Percentiles rank a stretch among this genome's conserved stretches.
Conservation (phyloP, 92 coral and sea anemone genomes). For the Phenganax stokvisi region DNA sequence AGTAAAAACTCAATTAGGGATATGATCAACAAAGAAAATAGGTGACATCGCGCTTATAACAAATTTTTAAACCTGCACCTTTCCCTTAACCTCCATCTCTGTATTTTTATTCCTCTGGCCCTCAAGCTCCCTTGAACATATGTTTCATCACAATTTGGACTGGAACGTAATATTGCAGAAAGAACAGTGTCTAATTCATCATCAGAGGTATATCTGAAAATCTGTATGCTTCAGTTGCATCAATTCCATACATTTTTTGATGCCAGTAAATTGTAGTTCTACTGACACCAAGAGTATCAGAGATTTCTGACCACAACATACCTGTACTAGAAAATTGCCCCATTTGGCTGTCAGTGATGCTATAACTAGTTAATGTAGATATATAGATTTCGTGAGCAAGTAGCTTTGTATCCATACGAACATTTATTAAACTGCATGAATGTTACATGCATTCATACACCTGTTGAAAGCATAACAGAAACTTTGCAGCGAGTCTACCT, state of each 20-base stretch:
- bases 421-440: neutral
- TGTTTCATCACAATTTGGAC: slow-evolving; percentile 32
- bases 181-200: slow-evolving; percentile 16
- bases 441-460: no score
- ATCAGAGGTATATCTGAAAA: slow-evolving; percentile 20
- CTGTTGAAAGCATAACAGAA: no score
- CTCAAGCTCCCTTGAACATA: slow-evolving; percentile 28
- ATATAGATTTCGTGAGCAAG: neutral
- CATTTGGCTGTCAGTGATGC: slow-evolving; percentile 6
- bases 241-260: slow-evolving; percentile 13
- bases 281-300: neutral
- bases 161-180: neutral
- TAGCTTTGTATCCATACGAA: neutral
- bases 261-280: slow-evolving; percentile 29
- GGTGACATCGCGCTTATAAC: neutral
- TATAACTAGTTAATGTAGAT: neutral
- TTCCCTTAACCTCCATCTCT: slow-evolving; percentile 28
- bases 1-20: neutral
- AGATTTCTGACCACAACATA: slow-evolving; percentile 12
- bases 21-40: neutral
- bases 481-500: no score
- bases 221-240: slow-evolving; percentile 12
- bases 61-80: slow-evolving; percentile 20
- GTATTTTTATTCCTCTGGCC: slow-evolving; percentile 23
- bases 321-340: neutral